Conservation (phyloP, 2,888 invertebrate genomes). For the Timema cristinae region DNA sequence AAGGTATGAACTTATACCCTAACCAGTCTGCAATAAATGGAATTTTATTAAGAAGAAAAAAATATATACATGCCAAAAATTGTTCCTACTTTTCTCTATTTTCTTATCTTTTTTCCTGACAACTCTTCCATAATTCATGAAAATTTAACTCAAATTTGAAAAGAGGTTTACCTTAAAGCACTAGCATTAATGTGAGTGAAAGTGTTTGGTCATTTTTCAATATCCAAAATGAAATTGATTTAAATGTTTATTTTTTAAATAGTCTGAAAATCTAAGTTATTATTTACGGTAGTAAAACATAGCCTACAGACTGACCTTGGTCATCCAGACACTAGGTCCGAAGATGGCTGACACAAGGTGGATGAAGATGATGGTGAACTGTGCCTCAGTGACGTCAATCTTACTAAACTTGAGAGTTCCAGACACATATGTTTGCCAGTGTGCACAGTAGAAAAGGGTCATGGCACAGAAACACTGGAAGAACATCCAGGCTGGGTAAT, state of each 20-base stretch:
- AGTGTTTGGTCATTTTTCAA: neutral
- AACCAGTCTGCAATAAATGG: too few species aligned
- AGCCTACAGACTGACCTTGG: constrained; percentile 51
- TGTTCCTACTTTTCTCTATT: too few species aligned
- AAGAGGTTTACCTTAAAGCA: too few species aligned
- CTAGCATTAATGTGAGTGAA: neutral
- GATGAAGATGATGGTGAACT: constrained; percentile 85
- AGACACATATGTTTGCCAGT: constrained; percentile 99
- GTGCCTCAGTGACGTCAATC: constrained; percentile 98
- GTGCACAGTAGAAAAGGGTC: constrained; percentile 96
- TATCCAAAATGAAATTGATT: constrained; percentile 4
- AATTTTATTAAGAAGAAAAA: too few species aligned
- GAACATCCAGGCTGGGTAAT: constrained; percentile 91
- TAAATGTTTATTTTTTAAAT: neutral
- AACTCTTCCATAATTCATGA: too few species aligned
- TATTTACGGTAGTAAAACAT: neutral
- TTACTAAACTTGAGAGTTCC: constrained; percentile 83
- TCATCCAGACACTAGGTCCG: constrained; percentile 83
- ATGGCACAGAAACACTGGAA: constrained; percentile 93
- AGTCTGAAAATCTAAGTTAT: neutral
- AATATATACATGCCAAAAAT: too few species aligned
- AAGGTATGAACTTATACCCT: too few species aligned
- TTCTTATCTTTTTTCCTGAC: too few species aligned
- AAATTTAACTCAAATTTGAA: too few species aligned
- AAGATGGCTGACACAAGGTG: constrained; percentile 82